Evolutionary conservation across 2,888 invertebrate genomes (phyloP).

Genomic region (Tenodera sinensis): DNA sequence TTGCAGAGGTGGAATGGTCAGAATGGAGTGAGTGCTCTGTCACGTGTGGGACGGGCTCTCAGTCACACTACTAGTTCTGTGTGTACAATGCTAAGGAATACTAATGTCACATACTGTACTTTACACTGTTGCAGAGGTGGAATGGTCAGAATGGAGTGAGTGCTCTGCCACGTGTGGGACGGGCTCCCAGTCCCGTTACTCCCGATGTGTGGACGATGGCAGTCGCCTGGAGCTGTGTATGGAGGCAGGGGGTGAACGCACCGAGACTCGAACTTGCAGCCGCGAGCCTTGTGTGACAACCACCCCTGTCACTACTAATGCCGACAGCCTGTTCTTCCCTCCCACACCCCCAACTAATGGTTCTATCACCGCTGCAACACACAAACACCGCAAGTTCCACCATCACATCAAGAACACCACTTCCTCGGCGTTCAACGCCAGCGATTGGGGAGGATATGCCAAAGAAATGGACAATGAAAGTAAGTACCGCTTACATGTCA

Average conservation of each 20-base stretch:
- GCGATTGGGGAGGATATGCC: neutral
- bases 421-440: neutral
- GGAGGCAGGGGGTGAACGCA: slow-evolving; percentile 36
- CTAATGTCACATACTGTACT: neutral
- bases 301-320: neutral
- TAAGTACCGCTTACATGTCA: neutral
- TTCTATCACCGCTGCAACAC: neutral
- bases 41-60: slow-evolving; percentile 38
- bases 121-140: slow-evolving; percentile 34
- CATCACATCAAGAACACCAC: neutral
- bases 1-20: slow-evolving; percentile 37
- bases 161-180: slow-evolving; percentile 39
- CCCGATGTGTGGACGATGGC: slow-evolving; percentile 37
- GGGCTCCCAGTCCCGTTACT: slow-evolving; percentile 37
- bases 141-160: slow-evolving; percentile 39
- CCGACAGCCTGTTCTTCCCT: neutral
- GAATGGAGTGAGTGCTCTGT: slow-evolving; percentile 39
- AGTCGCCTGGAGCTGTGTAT: slow-evolving; percentile 36
- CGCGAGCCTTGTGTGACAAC: slow-evolving; percentile 31
- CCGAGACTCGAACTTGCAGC: slow-evolving; percentile 38
- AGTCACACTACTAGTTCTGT: slow-evolving; percentile 34
- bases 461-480: neutral
- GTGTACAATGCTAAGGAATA: too few species aligned
- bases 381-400: neutral
- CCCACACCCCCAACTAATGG: neutral